A percentile compares a stretch with the other conserved stretches of the same genome.
Conservation (phyloP, 2,888 invertebrate species). For the Diachrysia chrysitis region DNA sequence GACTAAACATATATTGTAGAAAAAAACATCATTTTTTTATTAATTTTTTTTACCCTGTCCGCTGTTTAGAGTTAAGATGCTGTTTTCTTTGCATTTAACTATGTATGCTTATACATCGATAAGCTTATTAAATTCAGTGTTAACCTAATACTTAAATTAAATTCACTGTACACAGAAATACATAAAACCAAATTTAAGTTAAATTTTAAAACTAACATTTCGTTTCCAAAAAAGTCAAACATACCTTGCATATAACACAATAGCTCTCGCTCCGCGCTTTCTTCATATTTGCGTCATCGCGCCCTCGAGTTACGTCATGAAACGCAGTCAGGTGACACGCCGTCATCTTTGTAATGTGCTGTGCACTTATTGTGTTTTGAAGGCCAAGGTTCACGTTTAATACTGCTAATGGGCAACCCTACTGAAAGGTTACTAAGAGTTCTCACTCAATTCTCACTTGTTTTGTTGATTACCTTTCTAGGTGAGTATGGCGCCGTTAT, state of each 20-base stretch:
- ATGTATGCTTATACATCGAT: too few species aligned
- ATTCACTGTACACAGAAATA: too few species aligned
- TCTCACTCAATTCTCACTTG: slow-evolving; percentile 33
- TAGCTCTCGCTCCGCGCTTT: background rate
- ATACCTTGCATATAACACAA: background rate
- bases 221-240: background rate
- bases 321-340: slow-evolving; percentile 26
- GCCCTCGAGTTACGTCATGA: slow-evolving; percentile 29
- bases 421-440: slow-evolving; percentile 23
- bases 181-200: too few species aligned
- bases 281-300: slow-evolving; percentile 20
- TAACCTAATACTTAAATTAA: too few species aligned
- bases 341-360: slow-evolving; percentile 37
- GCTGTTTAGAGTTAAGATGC: too few species aligned
- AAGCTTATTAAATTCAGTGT: too few species aligned
- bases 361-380: slow-evolving; percentile 52
- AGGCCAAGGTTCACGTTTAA: slow-evolving; percentile 65
- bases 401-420: slow-evolving; percentile 62
- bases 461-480: background rate
- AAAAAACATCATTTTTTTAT: too few species aligned
- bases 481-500: background rate
- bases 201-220: background rate
- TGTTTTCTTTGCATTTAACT: too few species aligned
- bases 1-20: too few species aligned
- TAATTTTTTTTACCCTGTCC: too few species aligned